Evolutionary conservation across 2,113 vertebrate species (phyloP).

Genomic region (Etia nguti): DNA sequence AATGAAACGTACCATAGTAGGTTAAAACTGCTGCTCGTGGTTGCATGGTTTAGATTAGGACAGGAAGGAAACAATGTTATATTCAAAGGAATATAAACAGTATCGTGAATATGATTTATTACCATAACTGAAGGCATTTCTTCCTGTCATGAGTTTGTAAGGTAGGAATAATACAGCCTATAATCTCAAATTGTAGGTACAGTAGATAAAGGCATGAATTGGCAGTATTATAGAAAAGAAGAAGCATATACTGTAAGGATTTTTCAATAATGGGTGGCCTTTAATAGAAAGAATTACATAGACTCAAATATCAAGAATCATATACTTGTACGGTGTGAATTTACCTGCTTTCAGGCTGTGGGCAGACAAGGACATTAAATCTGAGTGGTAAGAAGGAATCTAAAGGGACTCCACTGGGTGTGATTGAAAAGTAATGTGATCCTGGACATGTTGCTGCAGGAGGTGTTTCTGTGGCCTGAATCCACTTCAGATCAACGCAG

Average conservation of each 20-base stretch:
- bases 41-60: background rate
- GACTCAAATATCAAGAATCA: background rate
- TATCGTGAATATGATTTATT: background rate
- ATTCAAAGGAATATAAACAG: background rate
- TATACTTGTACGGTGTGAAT: background rate
- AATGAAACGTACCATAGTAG: conserved; percentile 26
- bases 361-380: background rate
- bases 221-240: background rate
- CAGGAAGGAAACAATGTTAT: background rate
- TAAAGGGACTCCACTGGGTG: background rate
- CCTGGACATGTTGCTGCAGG: background rate
- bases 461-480: background rate
- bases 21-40: background rate
- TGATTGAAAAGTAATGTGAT: background rate
- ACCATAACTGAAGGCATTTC: background rate
- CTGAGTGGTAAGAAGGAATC: background rate
- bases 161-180: background rate
- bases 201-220: no score
- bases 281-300: background rate
- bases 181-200: background rate
- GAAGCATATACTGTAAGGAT: background rate
- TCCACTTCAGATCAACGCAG: background rate
- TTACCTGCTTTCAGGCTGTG: background rate
- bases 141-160: background rate
- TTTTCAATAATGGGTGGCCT: background rate